A percentile compares a stretch with the other conserved stretches of the same genome.
Conservation (phyloP, 2,113 vertebrate species). For the Bufo gargarizans region DNA sequence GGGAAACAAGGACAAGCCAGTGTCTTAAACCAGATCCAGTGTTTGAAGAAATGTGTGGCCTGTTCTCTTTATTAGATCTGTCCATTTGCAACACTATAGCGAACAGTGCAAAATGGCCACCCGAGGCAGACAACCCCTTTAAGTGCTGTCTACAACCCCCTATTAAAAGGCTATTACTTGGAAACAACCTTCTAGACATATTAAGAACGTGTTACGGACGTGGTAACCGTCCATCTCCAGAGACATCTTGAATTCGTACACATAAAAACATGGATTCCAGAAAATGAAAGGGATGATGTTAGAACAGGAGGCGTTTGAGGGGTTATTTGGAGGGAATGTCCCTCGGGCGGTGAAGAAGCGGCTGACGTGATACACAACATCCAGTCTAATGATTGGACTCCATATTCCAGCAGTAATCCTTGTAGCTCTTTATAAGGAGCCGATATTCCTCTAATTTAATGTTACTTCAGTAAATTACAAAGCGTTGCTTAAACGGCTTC, state of each 20-base stretch:
- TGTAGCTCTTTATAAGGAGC: conserved; percentile 18
- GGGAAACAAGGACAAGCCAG: too few species aligned
- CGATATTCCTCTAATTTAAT: conserved; percentile 40
- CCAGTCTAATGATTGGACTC: background rate
- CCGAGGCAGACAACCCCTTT: too few species aligned
- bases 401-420: conserved; percentile 7
- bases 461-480: conserved; percentile 18
- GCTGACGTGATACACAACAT: background rate
- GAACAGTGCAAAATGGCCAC: too few species aligned
- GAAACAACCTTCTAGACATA: background rate
- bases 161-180: background rate
- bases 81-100: too few species aligned
- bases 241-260: conserved; percentile 6
- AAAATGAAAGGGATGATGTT: conserved; percentile 36
- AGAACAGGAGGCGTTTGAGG: conserved; percentile 29
- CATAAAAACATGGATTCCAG: conserved; percentile 7
- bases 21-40: too few species aligned
- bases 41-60: too few species aligned
- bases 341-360: background rate
- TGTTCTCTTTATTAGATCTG: too few species aligned
- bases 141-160: background rate
- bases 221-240: background rate
- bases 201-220: background rate
- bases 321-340: conserved; percentile 25
- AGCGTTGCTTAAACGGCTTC: conserved; percentile 7